Percentiles rank a stretch among this genome's conserved stretches.
These are phyloP conservation scores for Apis mellifera DNA, from an alignment of 1,140 invertebrate genomes.

Conservation along the genomic window DNA sequence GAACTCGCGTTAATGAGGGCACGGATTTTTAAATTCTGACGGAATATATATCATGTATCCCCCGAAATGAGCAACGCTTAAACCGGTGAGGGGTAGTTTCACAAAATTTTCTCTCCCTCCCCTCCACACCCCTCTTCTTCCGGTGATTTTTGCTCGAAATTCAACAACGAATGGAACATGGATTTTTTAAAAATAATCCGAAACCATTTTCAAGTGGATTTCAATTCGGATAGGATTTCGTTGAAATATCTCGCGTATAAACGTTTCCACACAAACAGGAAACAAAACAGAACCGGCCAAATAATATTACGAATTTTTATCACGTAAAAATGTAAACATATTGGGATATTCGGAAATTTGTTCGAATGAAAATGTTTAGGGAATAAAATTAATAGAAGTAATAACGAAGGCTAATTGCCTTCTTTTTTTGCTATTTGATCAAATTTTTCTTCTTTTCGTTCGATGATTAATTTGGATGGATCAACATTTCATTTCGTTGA, in stretches of 20 bases:
- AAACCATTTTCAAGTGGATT: neutral
- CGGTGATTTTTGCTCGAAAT: neutral
- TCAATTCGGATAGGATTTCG: neutral
- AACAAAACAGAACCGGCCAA: neutral
- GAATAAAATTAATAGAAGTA: neutral
- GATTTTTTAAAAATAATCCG: conserved; percentile 8
- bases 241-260: neutral
- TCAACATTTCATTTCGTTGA: neutral
- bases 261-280: neutral
- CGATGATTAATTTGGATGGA: neutral
- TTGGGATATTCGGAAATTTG: neutral
- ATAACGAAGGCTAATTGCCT: neutral
- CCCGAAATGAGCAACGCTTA: conserved; percentile 6
- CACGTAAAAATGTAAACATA: neutral
- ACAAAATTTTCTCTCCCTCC: neutral
- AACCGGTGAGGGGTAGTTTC: neutral
- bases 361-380: neutral
- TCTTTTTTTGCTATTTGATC: neutral
- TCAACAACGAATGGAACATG: neutral
- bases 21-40: neutral
- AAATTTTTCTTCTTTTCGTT: neutral
- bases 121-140: too few relatives aligned
- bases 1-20: neutral
- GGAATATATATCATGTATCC: neutral
- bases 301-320: neutral